Evolutionary conservation across 2,797 vertebrate species (phyloP).

Genomic region (Zenarchopterus dispar): DNA sequence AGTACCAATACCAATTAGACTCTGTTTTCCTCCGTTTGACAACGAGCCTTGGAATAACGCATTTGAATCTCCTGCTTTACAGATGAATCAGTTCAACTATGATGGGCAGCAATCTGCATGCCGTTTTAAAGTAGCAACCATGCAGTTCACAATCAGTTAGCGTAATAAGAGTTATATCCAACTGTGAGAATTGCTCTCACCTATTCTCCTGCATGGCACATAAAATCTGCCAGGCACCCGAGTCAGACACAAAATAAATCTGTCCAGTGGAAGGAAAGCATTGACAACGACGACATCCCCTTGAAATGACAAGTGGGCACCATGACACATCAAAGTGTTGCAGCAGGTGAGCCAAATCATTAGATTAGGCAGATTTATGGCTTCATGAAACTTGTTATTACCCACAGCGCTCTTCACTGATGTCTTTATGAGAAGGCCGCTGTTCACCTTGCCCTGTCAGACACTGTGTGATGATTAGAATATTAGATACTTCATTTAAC

Average conservation of each 20-base stretch:
- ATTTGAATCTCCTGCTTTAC: background rate
- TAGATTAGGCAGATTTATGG: slow-evolving; percentile 84
- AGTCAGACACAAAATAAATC: slow-evolving; percentile 69
- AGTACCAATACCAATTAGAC: slow-evolving; percentile 12
- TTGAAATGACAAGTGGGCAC: slow-evolving; percentile 81
- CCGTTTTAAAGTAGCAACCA: background rate
- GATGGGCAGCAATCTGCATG: background rate
- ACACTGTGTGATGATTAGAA: slow-evolving; percentile 65
- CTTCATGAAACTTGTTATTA: slow-evolving; percentile 83
- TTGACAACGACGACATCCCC: slow-evolving; percentile 69
- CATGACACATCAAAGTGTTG: slow-evolving; percentile 74
- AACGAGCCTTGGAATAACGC: slow-evolving; percentile 3
- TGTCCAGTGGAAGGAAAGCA: slow-evolving; percentile 57
- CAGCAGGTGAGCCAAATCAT: slow-evolving; percentile 82
- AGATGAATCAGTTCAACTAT: background rate
- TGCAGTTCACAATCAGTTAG: slow-evolving; percentile 4
- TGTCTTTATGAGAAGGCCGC: slow-evolving; percentile 79
- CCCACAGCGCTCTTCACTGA: slow-evolving; percentile 70
- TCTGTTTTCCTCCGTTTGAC: background rate
- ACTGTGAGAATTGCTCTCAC: slow-evolving; percentile 13
- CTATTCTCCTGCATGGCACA: slow-evolving; percentile 33
- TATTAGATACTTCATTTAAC: slow-evolving; percentile 58
- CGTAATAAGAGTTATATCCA: slow-evolving; percentile 16
- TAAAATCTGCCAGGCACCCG: slow-evolving; percentile 32
- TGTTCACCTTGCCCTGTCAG: slow-evolving; percentile 78